Evolutionary conservation across 2,888 invertebrate genomes (phyloP).

Genomic region (Diplazon laetatorius): DNA sequence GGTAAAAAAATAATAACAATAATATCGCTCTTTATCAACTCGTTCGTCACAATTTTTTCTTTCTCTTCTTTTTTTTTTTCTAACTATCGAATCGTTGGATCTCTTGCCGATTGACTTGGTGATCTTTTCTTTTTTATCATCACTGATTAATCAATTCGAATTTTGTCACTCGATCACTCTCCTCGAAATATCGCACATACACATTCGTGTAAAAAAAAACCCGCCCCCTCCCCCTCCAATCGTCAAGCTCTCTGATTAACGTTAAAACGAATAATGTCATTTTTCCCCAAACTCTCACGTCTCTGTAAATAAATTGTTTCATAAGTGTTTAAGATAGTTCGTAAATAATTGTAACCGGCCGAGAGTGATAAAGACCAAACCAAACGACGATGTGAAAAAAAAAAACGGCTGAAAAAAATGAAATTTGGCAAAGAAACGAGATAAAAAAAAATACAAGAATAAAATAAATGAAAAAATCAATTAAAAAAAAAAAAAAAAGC

Average conservation of each 20-base stretch:
- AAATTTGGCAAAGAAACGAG: conserved; percentile 1
- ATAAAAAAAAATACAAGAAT: conserved; percentile 32
- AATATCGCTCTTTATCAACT: conserved; percentile 26
- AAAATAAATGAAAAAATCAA: too few species aligned
- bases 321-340: conserved; percentile 58
- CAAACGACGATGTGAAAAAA: background rate
- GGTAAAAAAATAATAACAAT: too few species aligned
- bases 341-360: conserved; percentile 55
- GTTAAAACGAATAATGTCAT: conserved; percentile 30
- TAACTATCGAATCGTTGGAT: conserved; percentile 34
- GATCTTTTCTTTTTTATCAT: too few species aligned
- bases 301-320: conserved; percentile 62
- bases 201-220: conserved; percentile 48
- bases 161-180: conserved; percentile 15
- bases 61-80: conserved; percentile 1
- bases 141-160: too few species aligned
- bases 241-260: conserved; percentile 58
- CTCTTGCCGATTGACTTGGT: conserved; percentile 25
- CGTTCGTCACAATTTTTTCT: conserved; percentile 9
- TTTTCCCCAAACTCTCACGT: conserved; percentile 56
- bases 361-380: conserved; percentile 25
- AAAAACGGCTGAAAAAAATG: conserved; percentile 38
- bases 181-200: conserved; percentile 34
- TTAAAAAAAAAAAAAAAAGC: conserved; percentile 21
- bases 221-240: conserved; percentile 26